Evolutionary conservation across 2,888 invertebrate species (phyloP).

Genomic region (Drosophila pseudotakahashii): DNA sequence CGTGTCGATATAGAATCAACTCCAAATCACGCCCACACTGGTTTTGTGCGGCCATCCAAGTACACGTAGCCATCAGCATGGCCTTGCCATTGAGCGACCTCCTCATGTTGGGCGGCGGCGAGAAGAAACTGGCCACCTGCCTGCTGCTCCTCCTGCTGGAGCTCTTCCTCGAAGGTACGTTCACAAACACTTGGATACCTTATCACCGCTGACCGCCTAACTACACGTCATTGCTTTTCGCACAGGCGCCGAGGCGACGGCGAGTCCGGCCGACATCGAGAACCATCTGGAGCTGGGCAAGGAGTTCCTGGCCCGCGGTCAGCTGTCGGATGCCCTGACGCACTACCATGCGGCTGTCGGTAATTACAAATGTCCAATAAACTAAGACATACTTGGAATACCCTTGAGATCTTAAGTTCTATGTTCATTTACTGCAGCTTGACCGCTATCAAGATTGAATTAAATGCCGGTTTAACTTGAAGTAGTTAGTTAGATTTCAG

Average conservation of each 20-base stretch:
- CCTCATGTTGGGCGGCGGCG: slow-evolving; percentile 78
- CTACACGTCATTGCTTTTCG: slow-evolving; percentile 54
- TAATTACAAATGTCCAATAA: slow-evolving; percentile 84
- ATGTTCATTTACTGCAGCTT: too few species aligned
- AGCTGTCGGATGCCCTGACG: slow-evolving; percentile 97
- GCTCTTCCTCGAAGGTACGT: slow-evolving; percentile 89
- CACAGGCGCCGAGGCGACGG: slow-evolving; percentile 87
- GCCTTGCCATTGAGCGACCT: slow-evolving; percentile 75
- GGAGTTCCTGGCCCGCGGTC: slow-evolving; percentile 95
- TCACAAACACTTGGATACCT: not conserved
- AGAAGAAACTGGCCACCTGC: slow-evolving; percentile 88
- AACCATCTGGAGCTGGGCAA: slow-evolving; percentile 97
- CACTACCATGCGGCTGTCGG: slow-evolving; percentile 99
- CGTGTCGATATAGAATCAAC: slow-evolving; percentile 33
- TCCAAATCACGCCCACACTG: slow-evolving; percentile 47
- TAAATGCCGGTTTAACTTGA: too few species aligned
- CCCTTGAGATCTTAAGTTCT: not conserved
- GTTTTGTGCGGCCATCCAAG: slow-evolving; percentile 23
- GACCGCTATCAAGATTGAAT: too few species aligned
- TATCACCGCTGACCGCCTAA: slow-evolving; percentile 17
- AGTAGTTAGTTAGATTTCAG: too few species aligned
- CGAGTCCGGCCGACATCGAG: slow-evolving; percentile 91
- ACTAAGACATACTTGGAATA: not conserved
- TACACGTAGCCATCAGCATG: slow-evolving; percentile 62
- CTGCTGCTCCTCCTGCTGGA: slow-evolving; percentile 88